phyloP scores from a whole-genome alignment of 2,888 invertebrate genomes.

The Hypsopygia costalis region DNA sequence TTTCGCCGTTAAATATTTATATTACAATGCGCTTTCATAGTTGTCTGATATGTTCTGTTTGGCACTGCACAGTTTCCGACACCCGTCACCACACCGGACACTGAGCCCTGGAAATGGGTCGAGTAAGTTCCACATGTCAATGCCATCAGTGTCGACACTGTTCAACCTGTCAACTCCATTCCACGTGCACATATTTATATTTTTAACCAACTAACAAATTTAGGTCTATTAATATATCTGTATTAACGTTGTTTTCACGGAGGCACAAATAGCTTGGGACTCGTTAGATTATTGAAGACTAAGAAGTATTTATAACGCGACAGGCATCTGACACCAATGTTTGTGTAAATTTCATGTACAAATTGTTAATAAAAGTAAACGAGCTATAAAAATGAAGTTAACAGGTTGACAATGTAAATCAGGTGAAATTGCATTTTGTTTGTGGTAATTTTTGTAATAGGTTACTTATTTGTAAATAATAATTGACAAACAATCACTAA shows the following conservation, averaged over 20 bases:
- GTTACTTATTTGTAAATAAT: too few relatives aligned
- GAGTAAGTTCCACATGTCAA: slow-evolving; percentile 82
- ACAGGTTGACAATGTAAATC: slow-evolving; percentile 20
- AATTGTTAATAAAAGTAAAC: too few relatives aligned
- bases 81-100: slow-evolving; percentile 93
- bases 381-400: slow-evolving; percentile 17
- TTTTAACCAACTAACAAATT: not conserved
- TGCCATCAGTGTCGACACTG: slow-evolving; percentile 13
- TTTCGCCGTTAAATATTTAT: not conserved
- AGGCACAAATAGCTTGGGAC: too few relatives aligned
- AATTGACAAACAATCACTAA: too few relatives aligned
- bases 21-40: slow-evolving; percentile 22
- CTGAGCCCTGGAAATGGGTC: slow-evolving; percentile 95
- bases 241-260: too few relatives aligned
- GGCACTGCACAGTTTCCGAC: slow-evolving; percentile 88
- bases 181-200: slow-evolving; percentile 5
- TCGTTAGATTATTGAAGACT: too few relatives aligned
- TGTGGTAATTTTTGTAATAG: not conserved
- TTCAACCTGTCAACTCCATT: slow-evolving; percentile 25
- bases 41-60: slow-evolving; percentile 49
- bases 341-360: too few relatives aligned
- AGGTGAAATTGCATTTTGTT: not conserved
- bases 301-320: too few relatives aligned
- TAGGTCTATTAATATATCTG: too few relatives aligned
- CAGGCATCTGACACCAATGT: too few relatives aligned